Conservation (phyloP, 2,797 vertebrate species). For the Hapalemur alaotrensis region DNA sequence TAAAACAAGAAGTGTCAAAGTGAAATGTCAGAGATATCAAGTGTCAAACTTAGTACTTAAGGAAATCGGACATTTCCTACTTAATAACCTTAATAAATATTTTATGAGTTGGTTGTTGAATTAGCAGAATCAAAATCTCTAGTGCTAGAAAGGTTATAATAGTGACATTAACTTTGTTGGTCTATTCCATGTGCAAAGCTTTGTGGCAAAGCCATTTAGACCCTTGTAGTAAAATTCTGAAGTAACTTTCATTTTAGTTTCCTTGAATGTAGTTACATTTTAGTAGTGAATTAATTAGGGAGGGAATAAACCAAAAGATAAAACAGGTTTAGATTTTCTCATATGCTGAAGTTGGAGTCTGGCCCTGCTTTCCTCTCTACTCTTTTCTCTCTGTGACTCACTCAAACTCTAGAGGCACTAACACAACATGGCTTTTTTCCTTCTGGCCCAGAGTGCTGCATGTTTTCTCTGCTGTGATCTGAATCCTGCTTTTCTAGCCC, state of each 20-base stretch:
- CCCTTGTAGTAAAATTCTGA: background rate
- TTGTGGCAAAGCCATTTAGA: background rate
- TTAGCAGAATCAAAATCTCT: constrained; percentile 23
- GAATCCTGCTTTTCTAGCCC: constrained; percentile 46
- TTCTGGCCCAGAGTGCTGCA: background rate
- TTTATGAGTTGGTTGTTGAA: constrained; percentile 28
- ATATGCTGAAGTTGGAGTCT: background rate
- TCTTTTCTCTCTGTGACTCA: background rate
- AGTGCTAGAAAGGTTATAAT: background rate
- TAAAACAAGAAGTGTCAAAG: too few relatives aligned
- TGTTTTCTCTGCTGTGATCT: background rate
- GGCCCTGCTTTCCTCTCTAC: background rate
- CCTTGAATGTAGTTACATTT: constrained; percentile 45
- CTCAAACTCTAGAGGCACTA: background rate
- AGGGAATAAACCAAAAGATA: constrained; percentile 15
- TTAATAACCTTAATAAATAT: background rate
- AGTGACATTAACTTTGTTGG: background rate
- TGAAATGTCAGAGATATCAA: too few relatives aligned
- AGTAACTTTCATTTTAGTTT: constrained; percentile 44
- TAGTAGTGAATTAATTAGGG: constrained; percentile 34
- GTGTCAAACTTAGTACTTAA: too few relatives aligned
- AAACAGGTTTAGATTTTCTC: constrained; percentile 10
- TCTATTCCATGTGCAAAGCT: background rate
- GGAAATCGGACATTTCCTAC: too few relatives aligned
- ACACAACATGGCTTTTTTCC: background rate